Base-by-base conservation (phyloP, 1,140 invertebrate genomes). In the Heliconius nattereri region DNA sequence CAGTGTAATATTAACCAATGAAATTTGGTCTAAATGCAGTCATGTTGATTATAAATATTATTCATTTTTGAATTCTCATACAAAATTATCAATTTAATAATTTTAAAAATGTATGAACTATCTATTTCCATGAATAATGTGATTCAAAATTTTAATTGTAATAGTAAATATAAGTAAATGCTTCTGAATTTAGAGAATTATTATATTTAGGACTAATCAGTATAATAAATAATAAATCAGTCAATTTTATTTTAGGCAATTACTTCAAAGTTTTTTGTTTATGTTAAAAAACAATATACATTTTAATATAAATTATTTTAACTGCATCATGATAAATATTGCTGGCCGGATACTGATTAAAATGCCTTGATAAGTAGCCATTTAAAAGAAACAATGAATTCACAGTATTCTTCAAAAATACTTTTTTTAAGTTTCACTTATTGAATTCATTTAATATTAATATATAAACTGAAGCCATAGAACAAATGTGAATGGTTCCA, bases 1-100 rank as follows among this genome's bases (percentile, higher is more conserved):
- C 35, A 49, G 66, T 78, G 80, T 77, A 75, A 75, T 9, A 40
- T 71, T 57, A 71, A 57, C n/a, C 26, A 66, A 66, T 66, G 13
- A 66, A 26, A 66, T 66, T 66, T 57, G 23, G 54, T 23, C 2
- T 23, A 57, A 57, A 9, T 9, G 20, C 54, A 57, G 54, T 11
- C 54, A 57, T 57, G 20, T 54, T 7, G 54, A 11, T 23, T 66
- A 66, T 66, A 23, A 26, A 26, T 66, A 23, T 29, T 26, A 29
- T 16, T 66, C 1, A 23, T 19, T 19, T 54, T 9, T 60, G 3
- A 66, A 29, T 26, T 23, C n/a, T 57, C 6, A 3, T 66, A 29
- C 23, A 66, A 29, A 66, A 29, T 29, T 16, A 66, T 66, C 19
- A 26, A 66, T 29, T 66, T 66, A 3, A 29, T 66, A 26, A 66